A percentile compares a stretch with the other conserved stretches of the same genome.
These are phyloP conservation scores for Hipposideros larvatus DNA, from an alignment of 2,797 vertebrate species.

Conservation along the genomic window DNA sequence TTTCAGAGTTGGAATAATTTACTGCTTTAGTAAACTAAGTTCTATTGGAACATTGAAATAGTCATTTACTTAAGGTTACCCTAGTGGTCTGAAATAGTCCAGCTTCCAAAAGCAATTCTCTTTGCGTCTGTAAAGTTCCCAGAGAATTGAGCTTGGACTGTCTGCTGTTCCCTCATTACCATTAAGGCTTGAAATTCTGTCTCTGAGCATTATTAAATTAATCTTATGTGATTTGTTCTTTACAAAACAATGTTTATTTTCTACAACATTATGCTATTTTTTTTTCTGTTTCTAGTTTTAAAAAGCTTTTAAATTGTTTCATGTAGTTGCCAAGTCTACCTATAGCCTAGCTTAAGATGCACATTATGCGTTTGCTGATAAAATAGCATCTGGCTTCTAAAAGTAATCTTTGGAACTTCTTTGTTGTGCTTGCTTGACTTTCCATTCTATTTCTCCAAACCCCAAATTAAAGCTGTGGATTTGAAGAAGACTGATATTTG, in stretches of 20 bases:
- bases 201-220: conserved; percentile 62
- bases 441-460: not conserved
- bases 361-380: not conserved
- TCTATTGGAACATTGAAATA: not conserved
- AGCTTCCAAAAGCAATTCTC: conserved; percentile 50
- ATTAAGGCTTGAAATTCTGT: conserved; percentile 34
- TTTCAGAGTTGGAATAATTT: conserved; percentile 68
- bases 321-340: not conserved
- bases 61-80: conserved; percentile 68
- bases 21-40: conserved; percentile 65
- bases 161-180: not conserved
- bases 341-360: not conserved
- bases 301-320: conserved; percentile 31
- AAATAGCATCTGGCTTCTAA: conserved; percentile 40
- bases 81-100: conserved; percentile 49
- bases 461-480: conserved; percentile 1
- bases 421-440: conserved; percentile 46
- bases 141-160: not conserved
- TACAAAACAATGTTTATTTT: conserved; percentile 28
- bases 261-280: not conserved
- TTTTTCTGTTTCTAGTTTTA: not conserved
- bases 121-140: not conserved
- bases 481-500: not conserved
- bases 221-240: conserved; percentile 53
- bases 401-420: not conserved